phyloP scores from a whole-genome alignment of 2,113 vertebrate species.

The Beaufortia kweichowensis region DNA sequence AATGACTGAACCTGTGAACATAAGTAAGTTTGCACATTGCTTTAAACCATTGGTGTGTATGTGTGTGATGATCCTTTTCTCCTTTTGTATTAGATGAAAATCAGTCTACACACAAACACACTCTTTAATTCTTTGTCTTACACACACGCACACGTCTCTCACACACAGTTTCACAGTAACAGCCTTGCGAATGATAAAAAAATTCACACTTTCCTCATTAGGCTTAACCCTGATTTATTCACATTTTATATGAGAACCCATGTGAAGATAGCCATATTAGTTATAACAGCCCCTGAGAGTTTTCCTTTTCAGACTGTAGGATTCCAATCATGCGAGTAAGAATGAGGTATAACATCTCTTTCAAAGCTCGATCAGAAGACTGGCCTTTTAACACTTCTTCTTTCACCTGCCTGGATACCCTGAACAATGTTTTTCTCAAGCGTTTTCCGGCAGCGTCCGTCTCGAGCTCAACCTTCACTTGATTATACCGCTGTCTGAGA shows the following conservation, averaged over 20 bases:
- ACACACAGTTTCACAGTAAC: background rate
- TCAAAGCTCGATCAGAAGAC: background rate
- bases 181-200: slow-evolving; percentile 16
- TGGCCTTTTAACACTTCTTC: background rate
- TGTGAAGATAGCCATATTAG: background rate
- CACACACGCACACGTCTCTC: background rate
- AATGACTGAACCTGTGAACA: background rate
- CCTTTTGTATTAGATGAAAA: slow-evolving; percentile 1
- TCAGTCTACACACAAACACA: slow-evolving; percentile 37
- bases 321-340: too few relatives aligned
- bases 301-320: too few relatives aligned
- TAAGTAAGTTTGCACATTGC: background rate
- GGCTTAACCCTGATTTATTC: background rate
- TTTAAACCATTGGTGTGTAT: background rate
- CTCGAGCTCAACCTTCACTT: slow-evolving; percentile 17
- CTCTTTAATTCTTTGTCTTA: background rate
- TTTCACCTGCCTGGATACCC: slow-evolving; percentile 19
- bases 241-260: background rate
- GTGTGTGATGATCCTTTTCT: slow-evolving; percentile 4
- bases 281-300: background rate
- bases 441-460: slow-evolving; percentile 7
- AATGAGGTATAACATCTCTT: background rate
- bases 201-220: slow-evolving; percentile 5
- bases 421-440: slow-evolving; percentile 24
- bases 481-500: background rate